Percentiles rank a stretch among this genome's conserved stretches.
Evolutionary conservation across 2,797 vertebrate genomes (phyloP).

Genomic region (Serranus cabrilla): DNA sequence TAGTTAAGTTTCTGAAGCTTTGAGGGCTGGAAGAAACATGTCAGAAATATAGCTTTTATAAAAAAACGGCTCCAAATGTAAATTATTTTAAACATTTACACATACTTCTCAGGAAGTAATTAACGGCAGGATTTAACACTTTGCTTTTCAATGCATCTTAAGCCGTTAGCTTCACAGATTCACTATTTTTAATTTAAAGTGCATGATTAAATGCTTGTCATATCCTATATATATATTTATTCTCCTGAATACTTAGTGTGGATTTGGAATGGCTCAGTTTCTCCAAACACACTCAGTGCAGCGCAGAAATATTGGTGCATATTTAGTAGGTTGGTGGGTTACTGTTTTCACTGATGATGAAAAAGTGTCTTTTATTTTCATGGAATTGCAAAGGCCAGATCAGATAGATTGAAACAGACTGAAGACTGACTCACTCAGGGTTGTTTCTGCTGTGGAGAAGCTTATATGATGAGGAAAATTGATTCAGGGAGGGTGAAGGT

Average conservation of each 20-base stretch:
- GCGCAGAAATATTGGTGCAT: neutral
- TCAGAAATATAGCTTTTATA: too few relatives aligned
- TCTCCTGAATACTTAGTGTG: neutral
- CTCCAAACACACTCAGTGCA: neutral
- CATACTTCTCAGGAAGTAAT: too few relatives aligned
- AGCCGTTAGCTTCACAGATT: neutral
- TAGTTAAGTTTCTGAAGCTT: neutral
- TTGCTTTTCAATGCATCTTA: neutral
- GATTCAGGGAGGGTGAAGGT: neutral
- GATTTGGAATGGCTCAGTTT: neutral
- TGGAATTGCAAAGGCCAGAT: neutral
- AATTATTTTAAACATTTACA: too few relatives aligned
- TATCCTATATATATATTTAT: neutral
- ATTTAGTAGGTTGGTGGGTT: neutral
- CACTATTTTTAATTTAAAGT: neutral
- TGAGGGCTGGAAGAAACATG: too few relatives aligned
- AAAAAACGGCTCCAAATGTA: neutral
- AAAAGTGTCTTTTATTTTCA: neutral
- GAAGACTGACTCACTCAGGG: neutral
- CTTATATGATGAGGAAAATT: neutral
- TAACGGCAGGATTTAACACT: too few relatives aligned
- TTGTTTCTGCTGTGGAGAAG: neutral
- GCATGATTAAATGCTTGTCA: neutral
- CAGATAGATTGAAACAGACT: conserved; percentile 2
- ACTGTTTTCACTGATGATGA: neutral